These are phyloP conservation scores for Eonycteris spelaea DNA, from an alignment of 2,113 vertebrate genomes.

Conservation along the genomic window DNA sequence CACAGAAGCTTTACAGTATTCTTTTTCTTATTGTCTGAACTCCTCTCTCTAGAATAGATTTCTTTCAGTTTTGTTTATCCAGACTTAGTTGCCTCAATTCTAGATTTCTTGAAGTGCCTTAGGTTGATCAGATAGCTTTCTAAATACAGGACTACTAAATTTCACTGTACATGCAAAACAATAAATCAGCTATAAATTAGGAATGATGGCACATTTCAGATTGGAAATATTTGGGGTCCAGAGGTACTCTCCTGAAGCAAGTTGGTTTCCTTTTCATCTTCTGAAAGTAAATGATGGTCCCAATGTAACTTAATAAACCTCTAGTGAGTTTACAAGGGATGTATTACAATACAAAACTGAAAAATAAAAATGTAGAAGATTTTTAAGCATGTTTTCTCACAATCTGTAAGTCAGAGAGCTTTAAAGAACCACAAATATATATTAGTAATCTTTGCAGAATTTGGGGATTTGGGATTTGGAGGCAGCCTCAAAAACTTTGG, in stretches of 20 bases:
- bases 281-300: slow-evolving; percentile 66
- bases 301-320: slow-evolving; percentile 68
- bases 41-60: slow-evolving; percentile 36
- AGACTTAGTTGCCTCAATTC: slow-evolving; percentile 33
- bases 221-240: slow-evolving; percentile 62
- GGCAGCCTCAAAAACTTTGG: not conserved
- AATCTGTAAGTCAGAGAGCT: not conserved
- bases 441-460: slow-evolving; percentile 70
- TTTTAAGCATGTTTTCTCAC: slow-evolving; percentile 58
- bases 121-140: slow-evolving; percentile 62
- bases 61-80: slow-evolving; percentile 34
- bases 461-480: slow-evolving; percentile 46
- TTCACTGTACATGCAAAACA: slow-evolving; percentile 64
- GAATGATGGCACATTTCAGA: slow-evolving; percentile 63
- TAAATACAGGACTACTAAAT: slow-evolving; percentile 70
- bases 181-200: slow-evolving; percentile 34
- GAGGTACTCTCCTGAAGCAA: slow-evolving; percentile 57
- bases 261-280: slow-evolving; percentile 75
- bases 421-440: slow-evolving; percentile 33
- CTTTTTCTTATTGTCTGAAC: not conserved
- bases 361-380: slow-evolving; percentile 74
- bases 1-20: not conserved
- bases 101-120: slow-evolving; percentile 6
- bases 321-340: slow-evolving; percentile 69
- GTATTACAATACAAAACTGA: slow-evolving; percentile 74